phyloP scores from a whole-genome alignment of 2,113 vertebrate species.

The Gobius niger region DNA sequence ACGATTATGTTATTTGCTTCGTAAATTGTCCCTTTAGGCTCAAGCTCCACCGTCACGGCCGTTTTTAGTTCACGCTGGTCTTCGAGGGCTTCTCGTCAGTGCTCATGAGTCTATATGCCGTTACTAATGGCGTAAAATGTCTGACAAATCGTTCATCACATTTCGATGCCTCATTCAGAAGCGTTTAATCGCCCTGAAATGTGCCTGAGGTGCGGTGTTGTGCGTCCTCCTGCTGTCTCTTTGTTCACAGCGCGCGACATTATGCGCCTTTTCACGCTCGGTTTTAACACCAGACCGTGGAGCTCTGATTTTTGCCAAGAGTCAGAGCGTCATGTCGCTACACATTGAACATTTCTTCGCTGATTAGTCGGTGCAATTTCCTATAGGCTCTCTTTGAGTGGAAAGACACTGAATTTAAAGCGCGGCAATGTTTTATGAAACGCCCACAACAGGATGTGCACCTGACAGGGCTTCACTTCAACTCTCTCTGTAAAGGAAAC shows the following conservation, averaged over 20 bases:
- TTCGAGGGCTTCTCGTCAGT: neutral
- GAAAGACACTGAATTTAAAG: slow-evolving; percentile 7
- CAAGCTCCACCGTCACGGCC: no score
- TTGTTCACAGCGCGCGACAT: slow-evolving; percentile 67
- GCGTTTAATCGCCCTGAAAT: slow-evolving; percentile 78
- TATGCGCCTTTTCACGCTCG: slow-evolving; percentile 73
- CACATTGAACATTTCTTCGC: slow-evolving; percentile 47
- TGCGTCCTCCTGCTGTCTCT: slow-evolving; percentile 44
- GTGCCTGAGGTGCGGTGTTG: slow-evolving; percentile 39
- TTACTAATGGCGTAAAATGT: slow-evolving; percentile 63
- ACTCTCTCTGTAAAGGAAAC: slow-evolving; percentile 25
- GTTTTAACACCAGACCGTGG: slow-evolving; percentile 63
- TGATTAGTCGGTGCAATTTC: slow-evolving; percentile 67
- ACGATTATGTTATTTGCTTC: no score
- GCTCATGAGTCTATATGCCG: slow-evolving; percentile 17
- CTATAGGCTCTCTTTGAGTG: slow-evolving; percentile 52
- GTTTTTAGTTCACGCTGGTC: no score
- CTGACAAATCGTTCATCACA: slow-evolving; percentile 49
- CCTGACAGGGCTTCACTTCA: slow-evolving; percentile 24
- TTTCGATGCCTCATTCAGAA: slow-evolving; percentile 34
- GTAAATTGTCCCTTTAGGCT: no score
- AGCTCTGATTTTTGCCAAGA: slow-evolving; percentile 50
- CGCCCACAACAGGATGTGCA: neutral
- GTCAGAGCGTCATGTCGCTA: slow-evolving; percentile 35
- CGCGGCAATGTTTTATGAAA: neutral